These are phyloP conservation scores for Agrypnia vestita DNA, from an alignment of 1,140 invertebrate species.

Conservation along the genomic window DNA sequence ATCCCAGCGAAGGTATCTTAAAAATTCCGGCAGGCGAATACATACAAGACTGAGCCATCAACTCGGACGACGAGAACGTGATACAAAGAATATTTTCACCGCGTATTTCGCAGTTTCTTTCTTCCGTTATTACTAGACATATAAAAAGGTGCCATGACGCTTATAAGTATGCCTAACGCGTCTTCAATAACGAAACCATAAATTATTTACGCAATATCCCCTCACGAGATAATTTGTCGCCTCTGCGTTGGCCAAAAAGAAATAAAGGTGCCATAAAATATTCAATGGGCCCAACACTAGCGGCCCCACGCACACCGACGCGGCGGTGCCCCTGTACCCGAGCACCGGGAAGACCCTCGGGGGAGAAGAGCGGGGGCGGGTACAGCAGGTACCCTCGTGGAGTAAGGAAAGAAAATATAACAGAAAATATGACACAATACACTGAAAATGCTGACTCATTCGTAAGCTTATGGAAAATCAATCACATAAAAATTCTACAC, in stretches of 20 bases:
- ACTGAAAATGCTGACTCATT: no score
- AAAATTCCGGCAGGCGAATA: no score
- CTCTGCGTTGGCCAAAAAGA: conserved; percentile 32
- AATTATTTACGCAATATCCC: conserved; percentile 41
- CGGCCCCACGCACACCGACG: background rate
- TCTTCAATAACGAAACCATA: conserved; percentile 33
- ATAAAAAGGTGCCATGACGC: conserved; percentile 1
- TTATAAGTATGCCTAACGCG: conserved; percentile 21
- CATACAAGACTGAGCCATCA: no score
- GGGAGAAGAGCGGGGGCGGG: background rate
- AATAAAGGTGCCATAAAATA: conserved; percentile 34
- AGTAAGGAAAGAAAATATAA: no score
- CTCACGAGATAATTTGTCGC: conserved; percentile 38
- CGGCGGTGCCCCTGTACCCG: background rate
- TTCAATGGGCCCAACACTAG: background rate
- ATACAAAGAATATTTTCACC: background rate
- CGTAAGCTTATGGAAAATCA: no score
- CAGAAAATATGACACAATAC: no score
- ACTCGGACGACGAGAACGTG: no score
- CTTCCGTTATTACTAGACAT: background rate
- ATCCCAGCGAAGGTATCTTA: no score
- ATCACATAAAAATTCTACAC: no score
- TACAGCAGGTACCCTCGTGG: no score
- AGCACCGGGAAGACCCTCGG: background rate
- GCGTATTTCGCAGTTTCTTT: background rate